Conservation (phyloP, 2,888 invertebrate species). For the Oscheius sp. region DNA sequence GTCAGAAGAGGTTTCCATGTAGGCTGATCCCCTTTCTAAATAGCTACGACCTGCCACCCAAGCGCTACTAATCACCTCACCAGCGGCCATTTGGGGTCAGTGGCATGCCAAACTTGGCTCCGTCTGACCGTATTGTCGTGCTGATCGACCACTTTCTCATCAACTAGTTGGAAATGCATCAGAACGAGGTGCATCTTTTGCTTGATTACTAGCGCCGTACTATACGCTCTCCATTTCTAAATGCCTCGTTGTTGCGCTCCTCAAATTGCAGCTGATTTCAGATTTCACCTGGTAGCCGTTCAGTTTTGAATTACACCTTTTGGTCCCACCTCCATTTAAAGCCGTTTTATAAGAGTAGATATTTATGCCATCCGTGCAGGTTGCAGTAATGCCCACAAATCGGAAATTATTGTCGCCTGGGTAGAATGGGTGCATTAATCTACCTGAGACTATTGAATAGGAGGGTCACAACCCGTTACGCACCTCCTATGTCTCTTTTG, state of each 20-base stretch:
- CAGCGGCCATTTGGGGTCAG: conserved; percentile 22
- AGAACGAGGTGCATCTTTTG: conserved; percentile 11
- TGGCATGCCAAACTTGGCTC: conserved; percentile 8
- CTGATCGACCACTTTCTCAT: conserved; percentile 3
- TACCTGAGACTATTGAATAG: conserved; percentile 36
- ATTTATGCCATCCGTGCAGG: conserved; percentile 23
- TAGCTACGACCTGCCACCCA: conserved; percentile 34
- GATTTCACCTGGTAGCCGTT: conserved; percentile 25
- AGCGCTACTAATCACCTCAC: conserved; percentile 33
- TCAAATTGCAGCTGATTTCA: conserved; percentile 19
- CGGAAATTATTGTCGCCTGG: conserved; percentile 35
- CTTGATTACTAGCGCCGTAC: conserved; percentile 16
- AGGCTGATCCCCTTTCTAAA: conserved; percentile 35
- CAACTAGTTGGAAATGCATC: conserved; percentile 18
- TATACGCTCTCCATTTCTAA: conserved; percentile 15
- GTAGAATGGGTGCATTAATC: conserved; percentile 33
- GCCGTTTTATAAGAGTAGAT: conserved; percentile 11
- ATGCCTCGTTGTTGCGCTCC: background rate
- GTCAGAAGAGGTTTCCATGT: conserved; percentile 6
- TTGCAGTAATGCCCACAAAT: conserved; percentile 32
- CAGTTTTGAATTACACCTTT: conserved; percentile 24
- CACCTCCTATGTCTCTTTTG: conserved; percentile 22
- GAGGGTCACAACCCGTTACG: conserved; percentile 20
- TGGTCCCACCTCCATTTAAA: background rate
- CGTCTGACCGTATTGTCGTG: background rate